Evolutionary conservation across 2,113 vertebrate species (phyloP).

Genomic region (Hipposideros armiger): DNA sequence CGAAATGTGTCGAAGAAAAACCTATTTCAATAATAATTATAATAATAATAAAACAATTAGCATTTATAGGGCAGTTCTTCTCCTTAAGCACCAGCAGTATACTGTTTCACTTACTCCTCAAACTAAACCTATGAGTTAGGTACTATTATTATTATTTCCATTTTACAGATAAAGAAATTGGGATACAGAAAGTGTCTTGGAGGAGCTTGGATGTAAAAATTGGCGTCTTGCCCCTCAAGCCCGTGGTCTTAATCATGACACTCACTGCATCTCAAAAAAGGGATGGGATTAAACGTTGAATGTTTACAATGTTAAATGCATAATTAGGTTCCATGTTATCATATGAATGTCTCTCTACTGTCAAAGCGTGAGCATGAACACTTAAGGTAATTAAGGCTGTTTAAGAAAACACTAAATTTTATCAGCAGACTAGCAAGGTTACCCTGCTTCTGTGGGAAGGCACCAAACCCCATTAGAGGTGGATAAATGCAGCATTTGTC

Average conservation of each 20-base stretch:
- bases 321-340: neutral
- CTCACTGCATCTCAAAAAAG: neutral
- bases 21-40: neutral
- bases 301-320: neutral
- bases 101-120: neutral
- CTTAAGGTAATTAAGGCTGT: neutral
- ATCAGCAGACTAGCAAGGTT: neutral
- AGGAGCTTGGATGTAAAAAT: neutral
- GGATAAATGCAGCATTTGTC: neutral
- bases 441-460: neutral
- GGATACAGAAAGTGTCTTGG: neutral
- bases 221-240: neutral
- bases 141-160: neutral
- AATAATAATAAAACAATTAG: neutral
- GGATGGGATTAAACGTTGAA: neutral
- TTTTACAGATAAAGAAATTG: neutral
- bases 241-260: neutral
- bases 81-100: neutral
- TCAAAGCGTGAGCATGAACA: neutral
- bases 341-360: neutral
- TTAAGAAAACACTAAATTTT: neutral
- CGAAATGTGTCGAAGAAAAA: neutral
- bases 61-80: neutral
- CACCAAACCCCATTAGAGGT: neutral
- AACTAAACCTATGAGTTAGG: neutral